These are phyloP conservation scores for Cyanoramphus novaezelandiae DNA, from an alignment of 2,113 vertebrate species.

Conservation along the genomic window DNA sequence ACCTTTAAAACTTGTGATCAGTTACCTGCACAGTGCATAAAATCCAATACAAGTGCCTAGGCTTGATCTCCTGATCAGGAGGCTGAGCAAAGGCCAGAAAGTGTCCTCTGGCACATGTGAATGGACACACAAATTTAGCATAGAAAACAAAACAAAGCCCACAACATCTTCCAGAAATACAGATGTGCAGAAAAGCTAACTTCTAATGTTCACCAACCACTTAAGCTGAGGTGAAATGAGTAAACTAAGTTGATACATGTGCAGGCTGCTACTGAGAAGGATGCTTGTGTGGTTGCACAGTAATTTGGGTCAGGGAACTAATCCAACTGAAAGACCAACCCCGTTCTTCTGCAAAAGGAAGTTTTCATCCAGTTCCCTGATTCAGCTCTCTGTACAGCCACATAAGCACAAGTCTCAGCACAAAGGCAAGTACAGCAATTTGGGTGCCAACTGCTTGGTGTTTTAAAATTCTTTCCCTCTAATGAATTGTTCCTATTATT, in stretches of 20 bases:
- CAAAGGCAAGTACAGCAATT: slow-evolving; percentile 27
- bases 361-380: slow-evolving; percentile 14
- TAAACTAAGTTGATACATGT: neutral
- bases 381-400: slow-evolving; percentile 8
- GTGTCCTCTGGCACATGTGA: neutral
- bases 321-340: slow-evolving; percentile 23
- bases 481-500: slow-evolving; percentile 15
- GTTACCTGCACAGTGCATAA: neutral
- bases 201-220: neutral
- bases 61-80: neutral
- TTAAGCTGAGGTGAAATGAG: neutral
- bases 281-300: neutral
- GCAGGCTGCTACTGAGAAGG: neutral
- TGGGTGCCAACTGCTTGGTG: neutral
- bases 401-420: slow-evolving; percentile 33
- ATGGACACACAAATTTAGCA: neutral
- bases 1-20: neutral
- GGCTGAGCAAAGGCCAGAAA: neutral
- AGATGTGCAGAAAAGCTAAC: neutral
- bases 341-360: neutral
- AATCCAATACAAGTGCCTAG: neutral
- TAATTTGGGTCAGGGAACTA: slow-evolving; percentile 45
- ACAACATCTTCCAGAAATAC: neutral
- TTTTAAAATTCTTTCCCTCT: slow-evolving; percentile 16
- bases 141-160: neutral